A percentile compares a stretch with the other conserved stretches of the same genome.
Conservation (phyloP, 92 coral and sea anemone species). For the Palythoa grandis region DNA sequence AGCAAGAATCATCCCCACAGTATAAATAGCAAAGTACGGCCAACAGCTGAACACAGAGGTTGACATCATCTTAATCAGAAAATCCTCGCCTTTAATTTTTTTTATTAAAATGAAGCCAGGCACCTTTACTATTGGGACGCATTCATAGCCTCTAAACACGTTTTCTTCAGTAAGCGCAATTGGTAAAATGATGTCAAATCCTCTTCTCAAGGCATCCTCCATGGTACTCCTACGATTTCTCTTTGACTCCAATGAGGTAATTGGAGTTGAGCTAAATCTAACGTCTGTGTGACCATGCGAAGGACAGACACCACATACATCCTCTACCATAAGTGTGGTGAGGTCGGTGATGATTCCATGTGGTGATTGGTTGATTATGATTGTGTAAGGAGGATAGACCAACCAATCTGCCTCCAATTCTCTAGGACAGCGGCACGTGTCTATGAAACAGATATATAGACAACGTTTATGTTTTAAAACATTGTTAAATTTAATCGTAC, state of each 20-base stretch:
- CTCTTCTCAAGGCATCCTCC: too few species aligned
- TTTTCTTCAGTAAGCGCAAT: not conserved
- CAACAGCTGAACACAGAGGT: constrained; percentile 56
- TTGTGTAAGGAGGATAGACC: constrained; percentile 60
- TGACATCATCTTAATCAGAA: constrained; percentile 49
- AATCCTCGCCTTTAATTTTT: constrained; percentile 30
- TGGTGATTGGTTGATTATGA: not conserved
- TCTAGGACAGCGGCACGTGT: constrained; percentile 76
- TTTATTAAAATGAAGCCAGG: constrained; percentile 46
- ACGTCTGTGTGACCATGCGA: constrained; percentile 29
- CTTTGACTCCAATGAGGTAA: not conserved
- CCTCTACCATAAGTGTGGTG: constrained; percentile 34
- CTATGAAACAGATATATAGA: not conserved
- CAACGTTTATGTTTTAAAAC: too few species aligned
- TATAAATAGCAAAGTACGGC: constrained; percentile 47
- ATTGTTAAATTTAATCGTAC: too few species aligned
- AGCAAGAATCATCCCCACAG: constrained; percentile 45
- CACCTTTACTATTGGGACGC: constrained; percentile 34
- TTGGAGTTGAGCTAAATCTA: not conserved
- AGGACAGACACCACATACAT: constrained; percentile 54
- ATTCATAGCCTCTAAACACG: not conserved
- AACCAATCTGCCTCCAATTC: constrained; percentile 59
- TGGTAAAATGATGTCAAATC: not conserved
- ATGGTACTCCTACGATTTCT: not conserved
- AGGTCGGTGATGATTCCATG: constrained; percentile 62